Evolutionary conservation across 2,113 vertebrate genomes (phyloP).

Genomic region (Carollia perspicillata): DNA sequence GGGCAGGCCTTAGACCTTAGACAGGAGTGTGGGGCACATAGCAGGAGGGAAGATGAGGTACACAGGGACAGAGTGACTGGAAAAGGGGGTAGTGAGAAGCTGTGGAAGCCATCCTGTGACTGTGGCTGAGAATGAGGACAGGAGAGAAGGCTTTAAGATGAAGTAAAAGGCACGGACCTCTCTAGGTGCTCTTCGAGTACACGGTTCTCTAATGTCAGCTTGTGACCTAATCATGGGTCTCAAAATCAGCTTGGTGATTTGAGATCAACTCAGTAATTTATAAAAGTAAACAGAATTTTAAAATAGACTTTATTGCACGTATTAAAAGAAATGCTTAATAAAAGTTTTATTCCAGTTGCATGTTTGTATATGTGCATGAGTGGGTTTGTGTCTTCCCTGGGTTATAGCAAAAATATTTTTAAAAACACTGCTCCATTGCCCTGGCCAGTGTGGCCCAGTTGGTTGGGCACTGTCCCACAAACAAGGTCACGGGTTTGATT

Average conservation of each 20-base stretch:
- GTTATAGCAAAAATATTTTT: neutral
- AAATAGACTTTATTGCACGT: neutral
- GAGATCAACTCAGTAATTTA: neutral
- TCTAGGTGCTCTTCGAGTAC: neutral
- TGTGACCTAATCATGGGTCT: neutral
- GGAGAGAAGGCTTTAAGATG: neutral
- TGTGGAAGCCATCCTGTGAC: neutral
- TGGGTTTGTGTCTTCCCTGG: neutral
- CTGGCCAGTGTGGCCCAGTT: too few species aligned
- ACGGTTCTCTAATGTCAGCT: neutral
- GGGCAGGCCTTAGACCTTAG: neutral
- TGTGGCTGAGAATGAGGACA: neutral
- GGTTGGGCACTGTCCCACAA: too few species aligned
- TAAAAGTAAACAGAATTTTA: neutral
- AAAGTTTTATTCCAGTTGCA: neutral
- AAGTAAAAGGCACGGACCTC: neutral
- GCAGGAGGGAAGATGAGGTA: neutral
- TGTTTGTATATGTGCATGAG: neutral
- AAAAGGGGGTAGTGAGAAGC: neutral
- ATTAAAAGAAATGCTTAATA: neutral
- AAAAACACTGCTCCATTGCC: neutral
- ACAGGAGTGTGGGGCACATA: fast-evolving
- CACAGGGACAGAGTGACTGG: neutral
- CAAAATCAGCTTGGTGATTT: neutral
- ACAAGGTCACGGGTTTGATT: too few species aligned